Base-by-base conservation (phyloP, 2,797 vertebrate genomes). In the Manis pentadactyla region DNA sequence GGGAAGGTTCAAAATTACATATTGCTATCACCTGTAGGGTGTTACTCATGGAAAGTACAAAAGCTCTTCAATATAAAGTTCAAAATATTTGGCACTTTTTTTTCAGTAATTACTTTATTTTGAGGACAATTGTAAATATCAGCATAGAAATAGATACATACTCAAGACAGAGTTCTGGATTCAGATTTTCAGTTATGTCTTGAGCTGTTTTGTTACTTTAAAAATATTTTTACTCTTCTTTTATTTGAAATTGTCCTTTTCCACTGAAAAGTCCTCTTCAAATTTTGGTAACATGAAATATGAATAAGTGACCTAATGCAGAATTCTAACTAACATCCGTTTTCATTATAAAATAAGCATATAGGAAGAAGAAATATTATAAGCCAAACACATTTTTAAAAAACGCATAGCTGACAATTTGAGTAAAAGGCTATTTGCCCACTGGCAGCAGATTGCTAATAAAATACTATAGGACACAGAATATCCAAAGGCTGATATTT, bases 271-370 rank as follows among this genome's bases (percentile, higher is more conserved):
- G 23, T 66, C 5, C 8, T 15, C 64, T 49, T 92, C 15, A 42
- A 79, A 68, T 88, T 93, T 69, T 89, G 51, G 8, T 93, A 79
- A 68, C 23, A 89, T 71, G 57, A 93, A 83, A 64, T 91, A 92
- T 77, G 39, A 91, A 84, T 68, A 74, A 69, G 1, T 27, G 8
- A 83, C 15, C 89, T 90, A 39, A 51, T n/a, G 2, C 5, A 19
- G 39, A 74, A 57, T 90, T 78, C 15, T 64, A 82, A 37, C 57
- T 92, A 93, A 39, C 19, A 64, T 83, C 42, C 74, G 15, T 81
- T 87, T 95, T 94, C 71, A 89, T 53, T 92, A 68, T 71, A 91
- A 91, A 91, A 49, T 68, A 21, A 83, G 78, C 31, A 84, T 17
- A 93, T 17, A 93, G n/a, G 13, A 93, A 94, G 42, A 92, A 29